A percentile compares a stretch with the other conserved stretches of the same genome.
phyloP scores from a whole-genome alignment of 2,797 vertebrate species.

The Percopsis omiscomaycus region DNA sequence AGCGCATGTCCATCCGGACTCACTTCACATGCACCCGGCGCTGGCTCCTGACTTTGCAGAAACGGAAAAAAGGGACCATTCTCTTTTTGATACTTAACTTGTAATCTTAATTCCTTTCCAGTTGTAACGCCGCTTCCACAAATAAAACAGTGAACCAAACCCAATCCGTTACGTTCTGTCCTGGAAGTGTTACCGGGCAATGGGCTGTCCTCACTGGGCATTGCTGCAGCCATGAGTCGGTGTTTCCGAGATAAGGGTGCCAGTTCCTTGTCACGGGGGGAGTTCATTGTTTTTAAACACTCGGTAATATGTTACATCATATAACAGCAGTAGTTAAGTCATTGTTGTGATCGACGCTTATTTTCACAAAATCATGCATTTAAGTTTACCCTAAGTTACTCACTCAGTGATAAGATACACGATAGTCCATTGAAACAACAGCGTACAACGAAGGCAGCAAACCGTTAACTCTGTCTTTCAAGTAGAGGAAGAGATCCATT shows the following conservation, averaged over 20 bases:
- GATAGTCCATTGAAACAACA: slow-evolving; percentile 60
- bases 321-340: slow-evolving; percentile 44
- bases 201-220: slow-evolving; percentile 74
- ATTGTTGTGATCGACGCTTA: slow-evolving; percentile 35
- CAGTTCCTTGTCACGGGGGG: slow-evolving; percentile 74
- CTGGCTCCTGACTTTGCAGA: slow-evolving; percentile 91
- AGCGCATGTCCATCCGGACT: slow-evolving; percentile 84
- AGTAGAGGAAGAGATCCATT: slow-evolving; percentile 23
- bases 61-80: slow-evolving; percentile 90
- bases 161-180: slow-evolving; percentile 72
- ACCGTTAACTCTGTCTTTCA: slow-evolving; percentile 47
- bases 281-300: slow-evolving; percentile 75
- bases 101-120: slow-evolving; percentile 85
- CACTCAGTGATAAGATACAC: slow-evolving; percentile 51
- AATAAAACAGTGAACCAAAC: slow-evolving; percentile 87
- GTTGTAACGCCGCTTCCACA: slow-evolving; percentile 89
- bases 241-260: slow-evolving; percentile 84
- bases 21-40: slow-evolving; percentile 87
- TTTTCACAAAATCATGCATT: slow-evolving; percentile 47
- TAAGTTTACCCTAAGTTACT: slow-evolving; percentile 54
- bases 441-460: slow-evolving; percentile 53
- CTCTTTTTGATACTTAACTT: slow-evolving; percentile 79
- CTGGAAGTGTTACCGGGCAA: slow-evolving; percentile 69
- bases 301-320: slow-evolving; percentile 54
- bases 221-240: slow-evolving; percentile 86